Base-by-base conservation (phyloP, 2,888 invertebrate species). In the Cyclophora albipunctata region DNA sequence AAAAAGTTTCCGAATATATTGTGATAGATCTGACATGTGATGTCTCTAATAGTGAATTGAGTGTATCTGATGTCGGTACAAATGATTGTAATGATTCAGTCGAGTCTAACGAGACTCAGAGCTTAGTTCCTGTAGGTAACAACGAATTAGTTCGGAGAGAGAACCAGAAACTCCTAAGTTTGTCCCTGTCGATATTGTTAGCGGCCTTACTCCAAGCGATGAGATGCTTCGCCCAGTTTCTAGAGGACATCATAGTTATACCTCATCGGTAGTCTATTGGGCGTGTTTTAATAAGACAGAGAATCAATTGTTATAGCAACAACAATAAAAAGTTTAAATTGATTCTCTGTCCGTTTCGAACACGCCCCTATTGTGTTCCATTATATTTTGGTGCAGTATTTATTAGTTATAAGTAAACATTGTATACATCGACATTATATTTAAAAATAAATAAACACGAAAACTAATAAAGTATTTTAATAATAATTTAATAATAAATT, bases 191-290 rank as follows among this genome's bases (percentile, higher is more conserved):
- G 45, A 84, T 92, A 58, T 76, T 92, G 7, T 80, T 92, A 45
- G 91, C 92, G 33, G 91, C 91, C 35, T 69, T 92, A 63, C 66
- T 91, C 40, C 91, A 92, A 73, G 92, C 91, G 58, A 90, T 92
- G 74, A 89, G 91, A 53, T 91, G 91, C 72, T 89, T 91, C 64
- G 91, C 91, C 44, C 90, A 91, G 73, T 89, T 91, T 66, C 80
- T 91, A 62, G 91, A 91, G 65, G 91, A 91, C 63, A 90, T 88
- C 67, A 90, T 88, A 67, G 88, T 88, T 52, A 73, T 87, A 50
- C 88, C 89, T 52, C 89, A 87, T 65, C 75, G 85, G 73, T 76
- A 84, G 73, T 80, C 70, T 68, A 66, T 54, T 45, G 40, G 46
- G 49, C 49, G 50, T 54, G 50, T 54, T 54, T 55, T 37, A 37